Conservation (phyloP, 2,797 vertebrate species). For the Manis crassicaudata region DNA sequence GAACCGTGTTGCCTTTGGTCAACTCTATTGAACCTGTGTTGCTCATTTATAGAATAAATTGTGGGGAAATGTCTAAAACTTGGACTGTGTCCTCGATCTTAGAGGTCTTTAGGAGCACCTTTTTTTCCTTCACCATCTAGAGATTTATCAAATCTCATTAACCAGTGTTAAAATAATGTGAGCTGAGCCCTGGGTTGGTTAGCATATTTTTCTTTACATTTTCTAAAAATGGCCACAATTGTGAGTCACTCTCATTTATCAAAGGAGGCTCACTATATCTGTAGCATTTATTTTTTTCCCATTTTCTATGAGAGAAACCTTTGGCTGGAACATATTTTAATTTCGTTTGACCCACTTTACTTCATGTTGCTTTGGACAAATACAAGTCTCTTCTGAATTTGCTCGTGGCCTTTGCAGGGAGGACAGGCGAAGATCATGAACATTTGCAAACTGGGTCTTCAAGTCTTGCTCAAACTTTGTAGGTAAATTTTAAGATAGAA, state of each 20-base stretch:
- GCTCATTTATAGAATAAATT: background rate
- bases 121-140: background rate
- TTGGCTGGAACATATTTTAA: slow-evolving; percentile 77
- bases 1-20: background rate
- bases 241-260: slow-evolving; percentile 77
- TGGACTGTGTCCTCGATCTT: background rate
- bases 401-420: slow-evolving; percentile 57
- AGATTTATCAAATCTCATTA: slow-evolving; percentile 68
- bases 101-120: background rate
- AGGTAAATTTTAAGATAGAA: slow-evolving; percentile 45
- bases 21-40: background rate
- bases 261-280: slow-evolving; percentile 55
- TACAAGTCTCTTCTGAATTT: slow-evolving; percentile 71
- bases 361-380: slow-evolving; percentile 68
- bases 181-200: slow-evolving; percentile 59
- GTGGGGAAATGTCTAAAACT: background rate
- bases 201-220: slow-evolving; percentile 76
- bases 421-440: slow-evolving; percentile 59
- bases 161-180: slow-evolving; percentile 65
- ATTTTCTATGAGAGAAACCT: slow-evolving; percentile 74
- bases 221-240: slow-evolving; percentile 71
- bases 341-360: slow-evolving; percentile 72
- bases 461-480: slow-evolving; percentile 25
- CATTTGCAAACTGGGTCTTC: slow-evolving; percentile 47
- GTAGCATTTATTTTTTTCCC: slow-evolving; percentile 68